Evolutionary conservation across 2,797 vertebrate genomes (phyloP), one percentile per base, ranked within the genome.

Genomic region (Lutjanus argentimaculatus): DNA sequence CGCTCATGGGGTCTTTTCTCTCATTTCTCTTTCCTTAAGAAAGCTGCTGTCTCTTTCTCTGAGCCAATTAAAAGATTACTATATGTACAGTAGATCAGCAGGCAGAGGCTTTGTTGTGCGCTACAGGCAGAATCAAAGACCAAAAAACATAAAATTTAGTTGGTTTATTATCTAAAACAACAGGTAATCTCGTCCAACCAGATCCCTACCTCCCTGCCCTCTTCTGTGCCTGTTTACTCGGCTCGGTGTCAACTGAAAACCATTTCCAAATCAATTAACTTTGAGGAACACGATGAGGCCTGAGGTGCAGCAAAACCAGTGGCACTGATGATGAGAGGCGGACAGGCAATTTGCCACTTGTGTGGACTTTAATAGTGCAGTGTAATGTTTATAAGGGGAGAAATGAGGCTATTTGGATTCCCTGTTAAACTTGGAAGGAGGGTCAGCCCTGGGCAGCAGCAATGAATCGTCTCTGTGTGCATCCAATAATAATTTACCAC

Each of bases 211-310:
- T 56, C 79, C 8, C 77, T 72, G 69, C 68, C 45, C 77, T 85
- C 65, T 42, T 57, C 64, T 88, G 77, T 53, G 57, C 74, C 79
- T 77, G 78, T 89, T 90, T 85, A 79, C 65, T 72, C 74, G 64
- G 72, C 79, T 79, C 58, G 4, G 52, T 76, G 75, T 86, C 56
- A 55, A 76, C 76, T 65, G 57, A 82, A 88, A 92, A 90, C 57
- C 30, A 88, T 91, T 90, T 92, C 72, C 55, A 82, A 92, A 93
- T 93, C 88, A 94, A 94, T 94, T 93, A 84, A 86, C 82, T 91
- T 79, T 75, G 72, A 87, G 83, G 72, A 87, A 75, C 77, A 86
- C 85, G 79, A 82, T 52, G 72, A 87, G 69, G 89, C 76, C 77
- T 65, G 76, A 69, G 75, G 66, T 83, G 81, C 71, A 48, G 72